Conservation (phyloP, 1,140 invertebrate genomes). For the Triops longicaudatus region DNA sequence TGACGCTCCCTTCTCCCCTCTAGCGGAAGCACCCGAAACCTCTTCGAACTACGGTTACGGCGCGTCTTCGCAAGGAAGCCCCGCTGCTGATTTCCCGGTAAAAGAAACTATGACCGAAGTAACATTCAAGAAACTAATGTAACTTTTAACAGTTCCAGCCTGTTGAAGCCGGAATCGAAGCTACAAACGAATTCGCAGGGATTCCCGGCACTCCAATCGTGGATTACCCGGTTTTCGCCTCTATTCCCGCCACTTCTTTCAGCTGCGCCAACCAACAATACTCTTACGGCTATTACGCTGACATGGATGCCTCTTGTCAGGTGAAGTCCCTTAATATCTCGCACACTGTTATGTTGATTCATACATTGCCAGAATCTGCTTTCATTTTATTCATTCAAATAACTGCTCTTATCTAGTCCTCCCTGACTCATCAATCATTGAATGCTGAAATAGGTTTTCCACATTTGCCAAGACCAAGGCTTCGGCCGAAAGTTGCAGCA, state of each 20-base stretch:
- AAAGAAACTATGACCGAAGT: background rate
- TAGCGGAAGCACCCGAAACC: too few relatives aligned
- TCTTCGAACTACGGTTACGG: background rate
- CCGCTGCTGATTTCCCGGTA: background rate
- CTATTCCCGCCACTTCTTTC: constrained; percentile 37
- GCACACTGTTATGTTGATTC: too few relatives aligned
- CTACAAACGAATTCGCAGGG: background rate
- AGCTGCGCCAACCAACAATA: constrained; percentile 30
- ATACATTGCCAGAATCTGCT: background rate
- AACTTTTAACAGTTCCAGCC: background rate
- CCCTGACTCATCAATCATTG: too few relatives aligned
- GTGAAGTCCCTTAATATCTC: constrained; percentile 10
- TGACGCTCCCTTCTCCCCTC: background rate
- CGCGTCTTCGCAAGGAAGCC: background rate
- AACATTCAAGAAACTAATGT: background rate
- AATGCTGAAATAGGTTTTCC: constrained; percentile 41
- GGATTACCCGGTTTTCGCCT: constrained; percentile 37
- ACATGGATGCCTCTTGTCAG: constrained; percentile 25
- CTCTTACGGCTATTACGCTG: constrained; percentile 27
- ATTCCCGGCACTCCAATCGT: constrained; percentile 30
- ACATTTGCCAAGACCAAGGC: constrained; percentile 38
- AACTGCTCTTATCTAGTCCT: too few relatives aligned
- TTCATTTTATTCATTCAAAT: too few relatives aligned
- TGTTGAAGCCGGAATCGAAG: background rate
- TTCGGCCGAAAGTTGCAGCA: constrained; percentile 33